These are phyloP conservation scores for Grammomys surdaster DNA, from an alignment of 2,113 vertebrate genomes.

Conservation along the genomic window DNA sequence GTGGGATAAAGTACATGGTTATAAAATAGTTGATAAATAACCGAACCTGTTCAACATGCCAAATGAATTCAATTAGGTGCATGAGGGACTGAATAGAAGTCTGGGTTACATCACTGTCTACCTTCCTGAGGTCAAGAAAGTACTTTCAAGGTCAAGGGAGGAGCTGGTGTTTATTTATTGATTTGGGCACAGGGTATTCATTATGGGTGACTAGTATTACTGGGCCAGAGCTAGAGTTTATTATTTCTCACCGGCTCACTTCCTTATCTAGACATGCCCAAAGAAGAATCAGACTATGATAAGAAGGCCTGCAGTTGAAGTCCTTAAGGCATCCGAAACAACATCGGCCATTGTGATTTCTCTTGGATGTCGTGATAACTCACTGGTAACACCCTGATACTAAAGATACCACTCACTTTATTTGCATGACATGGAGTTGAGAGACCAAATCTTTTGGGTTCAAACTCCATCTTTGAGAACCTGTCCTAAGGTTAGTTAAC, in stretches of 20 bases:
- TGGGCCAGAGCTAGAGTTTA: not conserved
- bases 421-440: not conserved
- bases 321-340: not conserved
- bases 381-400: not conserved
- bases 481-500: no score
- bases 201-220: not conserved
- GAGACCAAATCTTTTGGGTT: no score
- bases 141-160: not conserved
- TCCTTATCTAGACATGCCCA: not conserved
- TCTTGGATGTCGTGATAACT: not conserved
- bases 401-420: not conserved
- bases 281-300: not conserved
- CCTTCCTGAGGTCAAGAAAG: no score
- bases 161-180: not conserved
- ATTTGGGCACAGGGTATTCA: not conserved
- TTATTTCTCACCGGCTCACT: not conserved
- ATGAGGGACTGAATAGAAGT: not conserved
- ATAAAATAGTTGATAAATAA: not conserved
- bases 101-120: not conserved
- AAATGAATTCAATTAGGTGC: not conserved
- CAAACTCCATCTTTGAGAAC: no score
- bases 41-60: not conserved
- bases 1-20: not conserved
- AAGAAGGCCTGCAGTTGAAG: not conserved
- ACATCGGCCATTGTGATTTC: no score